A percentile compares a stretch with the other conserved stretches of the same genome.
Evolutionary conservation across 2,113 vertebrate genomes (phyloP).

Genomic region (Leptobrachium leishanense): DNA sequence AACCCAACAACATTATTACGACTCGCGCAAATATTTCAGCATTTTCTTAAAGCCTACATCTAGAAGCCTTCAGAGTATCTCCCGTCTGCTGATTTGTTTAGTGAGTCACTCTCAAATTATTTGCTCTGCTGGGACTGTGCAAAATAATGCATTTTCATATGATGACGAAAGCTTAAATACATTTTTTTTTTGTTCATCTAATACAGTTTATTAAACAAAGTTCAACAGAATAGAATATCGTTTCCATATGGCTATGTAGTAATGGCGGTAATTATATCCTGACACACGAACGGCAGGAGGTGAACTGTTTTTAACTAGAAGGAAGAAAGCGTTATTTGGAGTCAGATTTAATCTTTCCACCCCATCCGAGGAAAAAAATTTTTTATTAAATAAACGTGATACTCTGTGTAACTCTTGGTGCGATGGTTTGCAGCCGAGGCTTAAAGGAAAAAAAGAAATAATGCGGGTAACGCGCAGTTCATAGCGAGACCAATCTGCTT

Average conservation of each 20-base stretch:
- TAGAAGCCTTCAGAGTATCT: background rate
- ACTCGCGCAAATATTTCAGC: background rate
- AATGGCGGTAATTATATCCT: constrained; percentile 49
- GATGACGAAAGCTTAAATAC: constrained; percentile 21
- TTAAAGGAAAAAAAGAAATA: constrained; percentile 41
- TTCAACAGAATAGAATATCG: constrained; percentile 55
- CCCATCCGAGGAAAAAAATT: background rate
- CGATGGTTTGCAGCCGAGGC: constrained; percentile 55
- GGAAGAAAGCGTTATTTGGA: constrained; percentile 37
- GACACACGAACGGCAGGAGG: constrained; percentile 53
- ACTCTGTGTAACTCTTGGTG: constrained; percentile 45
- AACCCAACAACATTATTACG: background rate
- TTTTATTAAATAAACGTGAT: background rate
- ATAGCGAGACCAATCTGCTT: constrained; percentile 73
- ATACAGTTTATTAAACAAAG: constrained; percentile 44
- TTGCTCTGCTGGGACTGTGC: constrained; percentile 3
- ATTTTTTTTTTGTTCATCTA: constrained; percentile 40
- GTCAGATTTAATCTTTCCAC: constrained; percentile 53
- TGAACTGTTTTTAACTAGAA: constrained; percentile 55
- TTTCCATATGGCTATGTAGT: constrained; percentile 53
- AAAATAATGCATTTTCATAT: background rate
- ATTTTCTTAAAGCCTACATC: background rate
- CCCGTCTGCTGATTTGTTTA: background rate
- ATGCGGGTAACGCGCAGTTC: constrained; percentile 70
- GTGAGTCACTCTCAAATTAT: constrained; percentile 23